These are phyloP conservation scores for Denticeps clupeoides DNA, from an alignment of 2,797 vertebrate species.

Conservation along the genomic window DNA sequence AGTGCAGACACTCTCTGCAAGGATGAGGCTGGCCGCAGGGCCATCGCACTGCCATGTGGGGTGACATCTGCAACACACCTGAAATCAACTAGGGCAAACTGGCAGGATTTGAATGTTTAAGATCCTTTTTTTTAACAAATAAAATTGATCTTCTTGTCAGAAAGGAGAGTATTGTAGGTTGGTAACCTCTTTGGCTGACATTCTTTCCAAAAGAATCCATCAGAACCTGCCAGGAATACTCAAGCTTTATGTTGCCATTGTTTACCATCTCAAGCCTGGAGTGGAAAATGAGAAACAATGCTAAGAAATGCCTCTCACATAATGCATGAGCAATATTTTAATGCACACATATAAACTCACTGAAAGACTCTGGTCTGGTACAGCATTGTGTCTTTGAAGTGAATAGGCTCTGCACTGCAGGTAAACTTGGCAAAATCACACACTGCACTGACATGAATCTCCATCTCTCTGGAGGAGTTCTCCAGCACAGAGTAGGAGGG, in stretches of 20 bases:
- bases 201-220: conserved; percentile 36
- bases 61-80: no score
- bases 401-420: conserved; percentile 41
- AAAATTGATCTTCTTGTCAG: no score
- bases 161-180: no score
- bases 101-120: no score
- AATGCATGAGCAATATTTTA: neutral
- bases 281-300: neutral
- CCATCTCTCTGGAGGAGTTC: conserved; percentile 54
- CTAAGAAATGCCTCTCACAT: neutral
- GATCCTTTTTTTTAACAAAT: no score
- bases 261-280: conserved; percentile 67
- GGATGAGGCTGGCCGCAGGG: conserved; percentile 21
- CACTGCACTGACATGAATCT: conserved; percentile 58
- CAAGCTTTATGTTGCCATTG: conserved; percentile 58
- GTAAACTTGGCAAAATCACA: conserved; percentile 59
- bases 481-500: conserved; percentile 58
- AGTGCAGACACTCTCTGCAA: conserved; percentile 35
- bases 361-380: conserved; percentile 65
- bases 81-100: no score
- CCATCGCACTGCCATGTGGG: conserved; percentile 23
- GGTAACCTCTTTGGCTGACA: conserved; percentile 40
- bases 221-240: conserved; percentile 61
- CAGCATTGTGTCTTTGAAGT: conserved; percentile 70
- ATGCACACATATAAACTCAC: conserved; percentile 55